Conservation (phyloP, 2,113 vertebrate genomes). For the Halichoerus grypus region DNA sequence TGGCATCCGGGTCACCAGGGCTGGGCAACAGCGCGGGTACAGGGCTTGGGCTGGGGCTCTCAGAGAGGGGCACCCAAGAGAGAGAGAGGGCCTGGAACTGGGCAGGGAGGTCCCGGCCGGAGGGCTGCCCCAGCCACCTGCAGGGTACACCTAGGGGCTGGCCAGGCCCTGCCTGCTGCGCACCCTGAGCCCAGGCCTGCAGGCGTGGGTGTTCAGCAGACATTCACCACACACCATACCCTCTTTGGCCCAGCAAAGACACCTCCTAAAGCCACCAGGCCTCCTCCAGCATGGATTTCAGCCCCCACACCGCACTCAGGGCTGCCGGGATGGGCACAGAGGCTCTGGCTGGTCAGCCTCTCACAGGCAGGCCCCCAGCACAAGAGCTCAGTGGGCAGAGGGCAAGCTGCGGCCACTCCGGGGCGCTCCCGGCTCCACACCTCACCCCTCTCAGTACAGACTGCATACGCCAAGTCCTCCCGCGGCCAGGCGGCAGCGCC, state of each 20-base stretch:
- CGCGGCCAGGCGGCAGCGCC: accelerated
- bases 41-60: not conserved
- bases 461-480: accelerated
- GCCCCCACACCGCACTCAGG: not conserved
- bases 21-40: not conserved
- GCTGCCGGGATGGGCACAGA: not conserved
- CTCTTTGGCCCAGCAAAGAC: not conserved
- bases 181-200: not conserved
- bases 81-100: not conserved
- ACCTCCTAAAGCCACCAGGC: not conserved
- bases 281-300: not conserved
- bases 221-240: not conserved
- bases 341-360: not conserved
- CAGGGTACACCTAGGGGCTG: not conserved
- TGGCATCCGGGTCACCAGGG: not conserved
- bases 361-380: not conserved
- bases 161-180: not conserved
- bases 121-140: not conserved
- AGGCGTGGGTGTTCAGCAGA: not conserved
- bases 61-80: not conserved
- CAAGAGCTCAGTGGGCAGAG: not conserved
- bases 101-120: not conserved
- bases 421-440: not conserved
- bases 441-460: not conserved
- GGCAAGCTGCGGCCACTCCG: not conserved